These are phyloP conservation scores for Xenops minutus DNA, from an alignment of 2,797 vertebrate genomes.

Conservation along the genomic window DNA sequence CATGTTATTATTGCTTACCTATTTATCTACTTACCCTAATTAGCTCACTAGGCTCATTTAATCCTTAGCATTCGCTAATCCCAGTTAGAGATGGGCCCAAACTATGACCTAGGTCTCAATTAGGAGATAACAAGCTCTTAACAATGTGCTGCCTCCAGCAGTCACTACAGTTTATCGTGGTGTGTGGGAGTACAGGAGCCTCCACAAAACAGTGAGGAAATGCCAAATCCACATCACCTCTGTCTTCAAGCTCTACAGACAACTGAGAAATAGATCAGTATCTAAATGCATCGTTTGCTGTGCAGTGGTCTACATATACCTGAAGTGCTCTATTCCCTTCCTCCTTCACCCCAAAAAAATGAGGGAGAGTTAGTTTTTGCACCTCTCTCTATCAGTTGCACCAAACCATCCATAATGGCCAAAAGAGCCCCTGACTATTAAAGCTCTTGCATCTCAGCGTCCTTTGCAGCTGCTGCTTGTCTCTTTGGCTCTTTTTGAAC, in stretches of 20 bases:
- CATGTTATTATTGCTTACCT: not conserved
- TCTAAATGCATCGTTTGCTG: not conserved
- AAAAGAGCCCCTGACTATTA: not conserved
- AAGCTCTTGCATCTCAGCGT: accelerated
- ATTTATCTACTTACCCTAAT: not conserved
- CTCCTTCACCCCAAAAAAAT: not conserved
- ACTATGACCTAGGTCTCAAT: not conserved
- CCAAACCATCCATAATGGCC: not conserved
- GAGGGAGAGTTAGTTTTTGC: not conserved
- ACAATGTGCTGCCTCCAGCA: not conserved
- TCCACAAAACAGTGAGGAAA: not conserved
- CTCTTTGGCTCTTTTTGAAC: not conserved
- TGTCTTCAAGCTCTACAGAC: not conserved
- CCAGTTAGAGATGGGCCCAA: not conserved
- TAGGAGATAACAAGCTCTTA: not conserved
- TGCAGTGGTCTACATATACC: not conserved
- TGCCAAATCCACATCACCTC: not conserved
- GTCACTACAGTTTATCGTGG: not conserved
- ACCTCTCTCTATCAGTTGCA: not conserved
- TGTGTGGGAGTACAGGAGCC: not conserved
- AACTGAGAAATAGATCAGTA: not conserved
- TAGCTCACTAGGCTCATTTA: not conserved
- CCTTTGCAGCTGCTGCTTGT: not conserved
- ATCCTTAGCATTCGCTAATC: not conserved
- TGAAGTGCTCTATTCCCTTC: accelerated